A percentile compares a stretch with the other conserved stretches of the same genome.
Evolutionary conservation across 2,113 vertebrate species (phyloP).

Genomic region (Suncus etruscus): DNA sequence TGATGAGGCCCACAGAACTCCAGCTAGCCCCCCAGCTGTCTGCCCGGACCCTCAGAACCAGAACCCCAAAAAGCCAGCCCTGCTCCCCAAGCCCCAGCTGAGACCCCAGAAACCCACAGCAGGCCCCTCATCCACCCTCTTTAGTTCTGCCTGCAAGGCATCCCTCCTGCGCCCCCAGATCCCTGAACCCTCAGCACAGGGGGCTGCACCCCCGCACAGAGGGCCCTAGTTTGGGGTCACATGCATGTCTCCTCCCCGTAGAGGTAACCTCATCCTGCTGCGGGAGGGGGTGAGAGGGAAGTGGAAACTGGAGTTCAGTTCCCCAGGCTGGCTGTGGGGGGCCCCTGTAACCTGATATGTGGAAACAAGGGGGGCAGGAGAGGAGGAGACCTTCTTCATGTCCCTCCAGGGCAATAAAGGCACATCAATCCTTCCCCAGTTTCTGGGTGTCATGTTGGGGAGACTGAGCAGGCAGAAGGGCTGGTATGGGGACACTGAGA

Average conservation of each 20-base stretch:
- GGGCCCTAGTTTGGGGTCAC: background rate
- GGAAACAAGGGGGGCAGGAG: no score
- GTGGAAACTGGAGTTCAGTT: constrained; percentile 21
- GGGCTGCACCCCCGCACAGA: background rate
- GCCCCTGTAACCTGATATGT: background rate
- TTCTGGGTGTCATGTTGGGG: background rate
- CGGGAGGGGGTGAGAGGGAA: background rate
- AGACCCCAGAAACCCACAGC: background rate
- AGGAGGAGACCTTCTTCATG: background rate
- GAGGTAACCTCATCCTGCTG: background rate
- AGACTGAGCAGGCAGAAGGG: no score
- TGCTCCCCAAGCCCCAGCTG: constrained; percentile 59
- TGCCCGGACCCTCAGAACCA: background rate
- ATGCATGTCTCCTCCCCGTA: background rate
- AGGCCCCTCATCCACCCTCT: background rate
- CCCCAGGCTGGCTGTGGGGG: background rate
- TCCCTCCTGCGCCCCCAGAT: background rate
- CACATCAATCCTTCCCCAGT: background rate
- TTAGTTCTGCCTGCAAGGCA: background rate
- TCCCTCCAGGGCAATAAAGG: constrained; percentile 55
- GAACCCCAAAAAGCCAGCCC: constrained; percentile 51
- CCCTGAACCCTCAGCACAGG: no score
- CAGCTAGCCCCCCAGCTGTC: background rate
- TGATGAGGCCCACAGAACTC: background rate
- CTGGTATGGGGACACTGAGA: no score